Percentiles rank a stretch among this genome's conserved stretches.
phyloP scores from a whole-genome alignment of 2,113 vertebrate genomes.

The Cyprinodon brontotheroides region DNA sequence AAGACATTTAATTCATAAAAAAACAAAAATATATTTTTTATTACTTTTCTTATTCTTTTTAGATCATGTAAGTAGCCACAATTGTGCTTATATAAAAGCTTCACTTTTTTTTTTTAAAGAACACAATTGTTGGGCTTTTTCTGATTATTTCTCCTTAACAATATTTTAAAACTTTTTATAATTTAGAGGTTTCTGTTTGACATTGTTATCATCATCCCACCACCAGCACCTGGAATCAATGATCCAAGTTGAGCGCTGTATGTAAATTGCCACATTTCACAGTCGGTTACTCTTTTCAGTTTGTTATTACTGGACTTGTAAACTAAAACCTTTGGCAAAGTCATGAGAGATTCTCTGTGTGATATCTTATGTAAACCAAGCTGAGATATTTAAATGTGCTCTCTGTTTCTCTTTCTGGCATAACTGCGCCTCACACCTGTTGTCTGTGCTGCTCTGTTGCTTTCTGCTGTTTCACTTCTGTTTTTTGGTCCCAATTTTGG shows the following conservation, averaged over 20 bases:
- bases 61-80: background rate
- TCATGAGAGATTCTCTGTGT: conserved; percentile 7
- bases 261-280: conserved; percentile 25
- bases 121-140: background rate
- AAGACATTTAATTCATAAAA: conserved; percentile 9
- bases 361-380: conserved; percentile 32
- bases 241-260: conserved; percentile 7
- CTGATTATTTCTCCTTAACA: background rate
- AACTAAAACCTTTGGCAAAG: conserved; percentile 31
- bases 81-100: background rate
- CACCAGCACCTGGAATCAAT: conserved; percentile 34
- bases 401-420: conserved; percentile 50
- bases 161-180: background rate
- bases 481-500: conserved; percentile 48
- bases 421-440: conserved; percentile 46
- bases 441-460: conserved; percentile 52
- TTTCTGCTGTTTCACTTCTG: conserved; percentile 71
- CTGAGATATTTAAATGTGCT: conserved; percentile 54
- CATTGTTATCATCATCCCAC: background rate
- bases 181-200: background rate
- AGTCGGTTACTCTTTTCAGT: conserved; percentile 2
- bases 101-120: background rate
- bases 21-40: background rate
- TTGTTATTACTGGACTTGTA: conserved; percentile 12
- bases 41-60: background rate